Base-by-base conservation (phyloP, 2,113 vertebrate genomes). In the Xenopus borealis region DNA sequence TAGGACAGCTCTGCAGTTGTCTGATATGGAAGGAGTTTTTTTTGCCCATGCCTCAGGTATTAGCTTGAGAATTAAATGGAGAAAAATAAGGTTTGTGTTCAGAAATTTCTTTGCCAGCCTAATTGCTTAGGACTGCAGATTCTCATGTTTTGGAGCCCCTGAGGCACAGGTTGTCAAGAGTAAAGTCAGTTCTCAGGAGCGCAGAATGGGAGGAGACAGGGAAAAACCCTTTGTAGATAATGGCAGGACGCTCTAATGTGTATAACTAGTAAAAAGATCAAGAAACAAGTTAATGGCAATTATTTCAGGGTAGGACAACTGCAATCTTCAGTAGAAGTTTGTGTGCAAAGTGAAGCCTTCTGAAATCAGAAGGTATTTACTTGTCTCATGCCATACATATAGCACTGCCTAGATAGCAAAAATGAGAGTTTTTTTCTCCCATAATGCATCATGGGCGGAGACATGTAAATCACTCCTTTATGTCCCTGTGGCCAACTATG, bases 221-320 rank as follows among this genome's bases (percentile, higher is more conserved):
- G 63, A 50, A 65, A 72, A 72, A 12, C 8, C 13, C 71, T 72
- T 65, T 72, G 71, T 72, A 65, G 62, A 72, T 72, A 72, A 72
- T 72, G 20, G 47, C 71, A 72, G 71, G 62, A 40, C 33, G 33
- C 33, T 7, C 8, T 40, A 40, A 40, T 40, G 33, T 40, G 33
- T 40, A 40, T 40, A 40, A 40, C 33, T 9, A 40, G 33, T 40
- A 40, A 40, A 40, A 40, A 40, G 33, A 40, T 6, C 33, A 40
- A 40, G 8, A 40, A 27, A 27, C 3, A 40, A 40, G 7, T 3
- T 40, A 40, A 40, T 40, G 33, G 33, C 33, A 40, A 40, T 40
- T 4, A 40, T 40, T 40, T 40, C 6, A 40, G 33, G 33, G 5
- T 40, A 40, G 33, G 33, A 40, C 53, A 72, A 72, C 12, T 66